Evolutionary conservation across 2,113 vertebrate genomes (phyloP).

Genomic region (Athene cunicularia): DNA sequence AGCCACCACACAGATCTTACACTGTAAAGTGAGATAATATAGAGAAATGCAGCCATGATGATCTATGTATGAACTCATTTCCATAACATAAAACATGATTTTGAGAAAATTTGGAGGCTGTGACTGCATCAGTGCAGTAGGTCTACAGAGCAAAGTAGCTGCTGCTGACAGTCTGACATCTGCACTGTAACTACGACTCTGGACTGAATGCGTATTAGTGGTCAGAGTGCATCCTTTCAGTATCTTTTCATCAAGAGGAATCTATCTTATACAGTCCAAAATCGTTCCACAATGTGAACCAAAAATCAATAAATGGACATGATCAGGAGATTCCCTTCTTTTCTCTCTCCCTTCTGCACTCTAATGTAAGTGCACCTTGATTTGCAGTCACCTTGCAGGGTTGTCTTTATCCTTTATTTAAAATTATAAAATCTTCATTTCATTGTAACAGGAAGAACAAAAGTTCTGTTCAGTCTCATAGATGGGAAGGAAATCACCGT

Average conservation of each 20-base stretch:
- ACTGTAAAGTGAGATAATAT: neutral
- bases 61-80: neutral
- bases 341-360: neutral
- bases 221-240: neutral
- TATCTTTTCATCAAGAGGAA: neutral
- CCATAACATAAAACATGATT: neutral
- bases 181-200: accelerated
- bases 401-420: neutral
- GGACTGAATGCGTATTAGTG: neutral
- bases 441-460: neutral
- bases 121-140: neutral
- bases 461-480: neutral
- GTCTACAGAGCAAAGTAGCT: neutral
- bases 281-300: neutral
- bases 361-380: neutral
- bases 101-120: neutral
- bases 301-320: neutral
- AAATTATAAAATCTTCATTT: neutral
- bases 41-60: neutral
- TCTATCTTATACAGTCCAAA: neutral
- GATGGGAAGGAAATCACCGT: neutral
- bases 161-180: neutral
- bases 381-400: neutral
- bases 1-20: neutral
- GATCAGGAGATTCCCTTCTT: neutral